Percentiles rank a stretch among this genome's conserved stretches.
Conservation (phyloP, 2,113 vertebrate species). For the Marmota monax region DNA sequence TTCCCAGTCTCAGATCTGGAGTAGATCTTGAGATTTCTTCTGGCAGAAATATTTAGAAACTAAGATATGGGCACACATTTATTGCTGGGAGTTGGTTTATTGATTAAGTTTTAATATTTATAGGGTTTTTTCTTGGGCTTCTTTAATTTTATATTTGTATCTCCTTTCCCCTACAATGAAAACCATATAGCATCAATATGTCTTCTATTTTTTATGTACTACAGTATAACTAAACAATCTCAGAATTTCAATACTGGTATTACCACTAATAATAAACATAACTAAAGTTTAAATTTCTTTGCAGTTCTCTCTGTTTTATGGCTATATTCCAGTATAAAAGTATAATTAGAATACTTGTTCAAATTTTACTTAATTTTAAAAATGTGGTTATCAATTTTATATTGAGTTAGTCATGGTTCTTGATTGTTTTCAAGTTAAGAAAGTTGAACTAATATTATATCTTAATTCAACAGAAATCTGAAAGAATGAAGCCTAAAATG, state of each 20-base stretch:
- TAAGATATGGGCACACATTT: neutral
- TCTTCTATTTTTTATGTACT: neutral
- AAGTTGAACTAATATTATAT: constrained; percentile 54
- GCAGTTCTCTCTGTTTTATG: constrained; percentile 6
- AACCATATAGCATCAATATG: neutral
- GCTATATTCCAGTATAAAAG: neutral
- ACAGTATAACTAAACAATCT: neutral
- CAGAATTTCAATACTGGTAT: constrained; percentile 17
- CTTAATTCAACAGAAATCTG: constrained; percentile 47
- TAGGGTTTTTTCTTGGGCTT: neutral
- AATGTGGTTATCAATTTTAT: constrained; percentile 25
- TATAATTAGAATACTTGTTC: constrained; percentile 17
- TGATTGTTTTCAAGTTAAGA: constrained; percentile 45
- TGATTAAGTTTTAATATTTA: constrained; percentile 50
- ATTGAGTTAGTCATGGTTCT: neutral
- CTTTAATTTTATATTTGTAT: constrained; percentile 9
- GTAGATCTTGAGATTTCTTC: neutral
- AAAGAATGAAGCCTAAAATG: constrained; percentile 54
- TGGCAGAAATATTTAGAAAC: constrained; percentile 26
- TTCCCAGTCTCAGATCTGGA: neutral
- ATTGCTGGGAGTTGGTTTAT: neutral
- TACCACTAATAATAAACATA: constrained; percentile 30
- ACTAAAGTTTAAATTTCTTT: constrained; percentile 44
- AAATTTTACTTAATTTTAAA: constrained; percentile 54
- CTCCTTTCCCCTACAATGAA: constrained; percentile 32